phyloP scores from a whole-genome alignment of 2,113 vertebrate species.

The Edolisoma coerulescens region DNA sequence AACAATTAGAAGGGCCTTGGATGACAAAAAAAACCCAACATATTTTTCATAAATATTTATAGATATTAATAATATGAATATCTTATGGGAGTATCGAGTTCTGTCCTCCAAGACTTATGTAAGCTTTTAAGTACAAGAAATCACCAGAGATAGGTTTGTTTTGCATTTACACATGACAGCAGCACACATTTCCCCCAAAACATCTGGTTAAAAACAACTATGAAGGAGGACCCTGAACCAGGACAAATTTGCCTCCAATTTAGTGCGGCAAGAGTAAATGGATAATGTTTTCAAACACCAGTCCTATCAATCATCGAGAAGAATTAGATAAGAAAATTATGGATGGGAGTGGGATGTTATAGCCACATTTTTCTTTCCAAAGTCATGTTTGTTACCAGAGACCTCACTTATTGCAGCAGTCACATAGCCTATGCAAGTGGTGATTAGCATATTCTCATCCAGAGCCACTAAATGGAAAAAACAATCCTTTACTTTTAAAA shows the following conservation, averaged over 20 bases:
- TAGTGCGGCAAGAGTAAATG: neutral
- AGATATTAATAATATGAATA: neutral
- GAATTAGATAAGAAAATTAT: neutral
- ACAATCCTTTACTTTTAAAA: neutral
- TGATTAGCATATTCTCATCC: neutral
- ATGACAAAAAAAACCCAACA: neutral
- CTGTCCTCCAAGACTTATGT: neutral
- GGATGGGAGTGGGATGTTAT: fast-evolving
- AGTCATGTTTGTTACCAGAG: neutral
- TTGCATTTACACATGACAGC: neutral
- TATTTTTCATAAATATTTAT: neutral
- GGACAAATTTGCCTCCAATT: neutral
- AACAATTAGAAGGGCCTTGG: neutral
- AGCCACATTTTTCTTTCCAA: neutral
- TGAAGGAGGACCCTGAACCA: neutral
- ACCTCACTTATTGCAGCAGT: neutral
- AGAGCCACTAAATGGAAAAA: neutral
- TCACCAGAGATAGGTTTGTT: neutral
- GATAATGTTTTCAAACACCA: neutral
- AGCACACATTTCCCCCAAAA: neutral
- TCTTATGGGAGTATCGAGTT: neutral
- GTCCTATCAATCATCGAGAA: neutral
- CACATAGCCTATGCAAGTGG: neutral
- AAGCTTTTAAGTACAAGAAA: neutral
- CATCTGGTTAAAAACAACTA: neutral